A percentile compares a stretch with the other conserved stretches of the same genome.
These are phyloP conservation scores for Cardiocondyla obscurior DNA, from an alignment of 1,140 invertebrate genomes.

Conservation along the genomic window DNA sequence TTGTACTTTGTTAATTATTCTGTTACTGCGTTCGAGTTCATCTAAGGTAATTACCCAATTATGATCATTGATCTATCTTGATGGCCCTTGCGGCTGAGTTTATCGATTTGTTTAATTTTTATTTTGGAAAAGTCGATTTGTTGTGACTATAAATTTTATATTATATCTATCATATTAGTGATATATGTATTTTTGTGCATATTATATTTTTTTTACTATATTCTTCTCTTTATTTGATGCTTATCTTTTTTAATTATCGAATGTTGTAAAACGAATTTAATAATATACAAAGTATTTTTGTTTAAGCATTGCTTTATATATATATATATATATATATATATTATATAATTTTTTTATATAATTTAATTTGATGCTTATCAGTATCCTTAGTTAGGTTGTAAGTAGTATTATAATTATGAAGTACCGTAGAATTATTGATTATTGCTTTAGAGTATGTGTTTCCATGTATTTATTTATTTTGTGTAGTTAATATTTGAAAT, in stretches of 20 bases:
- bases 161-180: slow-evolving; percentile 10
- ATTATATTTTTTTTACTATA: slow-evolving; percentile 2
- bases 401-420: not conserved
- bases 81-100: slow-evolving; percentile 39
- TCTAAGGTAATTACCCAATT: slow-evolving; percentile 76
- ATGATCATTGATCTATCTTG: slow-evolving; percentile 39
- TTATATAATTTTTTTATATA: not conserved
- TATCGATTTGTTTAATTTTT: slow-evolving; percentile 25
- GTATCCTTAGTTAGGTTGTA: not conserved
- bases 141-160: not conserved
- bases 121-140: not conserved
- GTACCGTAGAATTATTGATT: not conserved
- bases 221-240: not conserved
- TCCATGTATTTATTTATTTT: slow-evolving; percentile 24
- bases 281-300: slow-evolving; percentile 23
- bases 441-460: not conserved
- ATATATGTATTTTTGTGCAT: not conserved
- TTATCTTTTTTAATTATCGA: slow-evolving; percentile 1
- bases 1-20: slow-evolving; percentile 74
- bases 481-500: slow-evolving; percentile 10
- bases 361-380: not conserved
- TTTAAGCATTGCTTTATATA: slow-evolving; percentile 27
- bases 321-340: no score
- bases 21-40: slow-evolving; percentile 76
- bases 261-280: not conserved